A percentile compares a stretch with the other conserved stretches of the same genome.
Evolutionary conservation across 1,140 invertebrate species (phyloP).

Genomic region (Drosophila pectinifera): DNA sequence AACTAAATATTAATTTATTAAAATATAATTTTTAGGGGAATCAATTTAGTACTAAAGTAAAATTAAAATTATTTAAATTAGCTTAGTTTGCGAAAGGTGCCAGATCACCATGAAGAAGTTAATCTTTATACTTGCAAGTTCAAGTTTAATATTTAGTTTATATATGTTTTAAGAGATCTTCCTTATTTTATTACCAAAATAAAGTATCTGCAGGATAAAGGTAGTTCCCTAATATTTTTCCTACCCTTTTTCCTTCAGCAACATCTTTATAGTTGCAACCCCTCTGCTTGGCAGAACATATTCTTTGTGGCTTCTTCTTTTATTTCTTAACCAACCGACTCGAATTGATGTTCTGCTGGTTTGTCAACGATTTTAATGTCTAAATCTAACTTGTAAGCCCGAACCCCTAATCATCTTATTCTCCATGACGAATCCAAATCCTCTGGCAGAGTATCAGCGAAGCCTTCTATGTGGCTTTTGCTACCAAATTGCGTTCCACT

Average conservation of each 20-base stretch:
- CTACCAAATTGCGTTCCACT: conserved; percentile 15
- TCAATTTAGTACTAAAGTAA: not conserved
- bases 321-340: conserved; percentile 3
- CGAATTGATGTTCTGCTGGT: conserved; percentile 33
- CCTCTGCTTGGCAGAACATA: conserved; percentile 1
- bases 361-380: conserved; percentile 13
- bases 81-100: too few species aligned
- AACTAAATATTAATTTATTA: too few species aligned
- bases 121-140: not conserved
- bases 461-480: conserved; percentile 40
- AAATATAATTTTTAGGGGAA: not conserved
- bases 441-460: conserved; percentile 37
- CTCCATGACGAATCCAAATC: conserved; percentile 20
- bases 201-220: not conserved
- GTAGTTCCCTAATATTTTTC: not conserved
- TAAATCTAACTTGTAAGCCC: conserved; percentile 1
- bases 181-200: too few species aligned
- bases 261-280: conserved; percentile 12
- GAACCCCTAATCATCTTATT: not conserved
- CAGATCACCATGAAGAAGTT: not conserved
- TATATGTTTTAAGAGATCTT: not conserved
- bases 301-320: not conserved
- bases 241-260: too few species aligned
- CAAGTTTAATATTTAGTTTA: not conserved
- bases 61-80: not conserved